Conservation (phyloP, 2,888 invertebrate genomes). For the Bellardia bayeri region DNA sequence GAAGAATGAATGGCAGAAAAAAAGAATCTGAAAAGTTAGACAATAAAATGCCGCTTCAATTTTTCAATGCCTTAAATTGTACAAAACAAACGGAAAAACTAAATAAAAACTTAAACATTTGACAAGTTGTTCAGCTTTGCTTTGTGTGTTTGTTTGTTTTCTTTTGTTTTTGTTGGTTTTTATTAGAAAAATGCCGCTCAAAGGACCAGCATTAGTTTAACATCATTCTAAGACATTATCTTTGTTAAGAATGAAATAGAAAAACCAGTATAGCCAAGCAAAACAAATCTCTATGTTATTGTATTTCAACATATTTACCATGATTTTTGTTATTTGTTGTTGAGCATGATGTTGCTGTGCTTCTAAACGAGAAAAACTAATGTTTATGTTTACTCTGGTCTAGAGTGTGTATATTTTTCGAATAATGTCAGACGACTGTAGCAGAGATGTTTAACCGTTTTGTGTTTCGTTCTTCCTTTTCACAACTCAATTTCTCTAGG, state of each 20-base stretch:
- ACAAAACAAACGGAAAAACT: slow-evolving; percentile 29
- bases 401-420: background rate
- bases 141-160: slow-evolving; percentile 14
- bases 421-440: slow-evolving; percentile 16
- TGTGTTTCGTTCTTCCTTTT: slow-evolving; percentile 24
- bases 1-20: slow-evolving; percentile 5
- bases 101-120: slow-evolving; percentile 44
- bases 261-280: background rate
- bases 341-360: background rate
- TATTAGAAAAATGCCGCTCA: slow-evolving; percentile 67
- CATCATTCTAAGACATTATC: slow-evolving; percentile 59
- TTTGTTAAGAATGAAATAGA: slow-evolving; percentile 26
- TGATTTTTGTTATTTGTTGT: slow-evolving; percentile 25
- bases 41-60: slow-evolving; percentile 64
- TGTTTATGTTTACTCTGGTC: slow-evolving; percentile 10
- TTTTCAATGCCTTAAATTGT: slow-evolving; percentile 19
- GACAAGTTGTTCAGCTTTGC: slow-evolving; percentile 48
- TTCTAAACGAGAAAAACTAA: background rate
- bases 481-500: slow-evolving; percentile 65
- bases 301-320: background rate
- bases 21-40: slow-evolving; percentile 45
- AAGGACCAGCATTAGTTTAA: slow-evolving; percentile 51
- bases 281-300: slow-evolving; percentile 5
- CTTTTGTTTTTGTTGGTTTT: slow-evolving; percentile 1
- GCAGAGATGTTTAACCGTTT: slow-evolving; percentile 32